Percentiles rank a stretch among this genome's conserved stretches.
Evolutionary conservation across 2,888 invertebrate species (phyloP).

Genomic region (Zaprionus bogoriensis): DNA sequence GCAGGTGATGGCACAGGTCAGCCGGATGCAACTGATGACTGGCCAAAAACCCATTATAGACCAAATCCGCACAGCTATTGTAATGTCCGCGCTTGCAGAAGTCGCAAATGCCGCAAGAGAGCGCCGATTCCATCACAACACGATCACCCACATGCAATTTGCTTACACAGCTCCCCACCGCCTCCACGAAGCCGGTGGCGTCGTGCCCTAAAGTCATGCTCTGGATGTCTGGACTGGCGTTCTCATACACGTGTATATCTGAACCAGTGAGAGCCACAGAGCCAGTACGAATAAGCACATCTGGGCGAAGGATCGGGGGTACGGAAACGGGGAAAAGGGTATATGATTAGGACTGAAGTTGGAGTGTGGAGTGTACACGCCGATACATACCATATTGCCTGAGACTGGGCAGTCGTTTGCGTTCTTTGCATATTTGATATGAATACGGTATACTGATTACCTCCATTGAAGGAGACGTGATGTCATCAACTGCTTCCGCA

Average conservation of each 20-base stretch:
- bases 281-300: constrained; percentile 88
- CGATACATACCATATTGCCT: constrained; percentile 62
- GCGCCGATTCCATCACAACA: constrained; percentile 96
- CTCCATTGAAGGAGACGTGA: constrained; percentile 19
- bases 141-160: constrained; percentile 90
- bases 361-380: neutral
- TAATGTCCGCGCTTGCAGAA: constrained; percentile 87
- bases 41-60: constrained; percentile 73
- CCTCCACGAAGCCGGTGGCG: constrained; percentile 90
- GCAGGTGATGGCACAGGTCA: constrained; percentile 76
- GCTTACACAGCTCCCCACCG: constrained; percentile 86
- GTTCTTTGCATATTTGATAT: constrained; percentile 49
- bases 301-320: constrained; percentile 82
- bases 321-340: neutral
- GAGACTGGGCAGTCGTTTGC: constrained; percentile 36
- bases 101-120: constrained; percentile 91
- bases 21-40: constrained; percentile 75
- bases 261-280: constrained; percentile 97
- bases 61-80: constrained; percentile 73
- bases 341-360: too few relatives aligned
- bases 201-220: constrained; percentile 93
- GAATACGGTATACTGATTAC: constrained; percentile 50
- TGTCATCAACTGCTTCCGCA: neutral
- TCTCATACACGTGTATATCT: constrained; percentile 92
- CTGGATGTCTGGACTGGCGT: constrained; percentile 57